Conservation (phyloP, 2,888 invertebrate genomes). For the Malthinus flaveolus region DNA sequence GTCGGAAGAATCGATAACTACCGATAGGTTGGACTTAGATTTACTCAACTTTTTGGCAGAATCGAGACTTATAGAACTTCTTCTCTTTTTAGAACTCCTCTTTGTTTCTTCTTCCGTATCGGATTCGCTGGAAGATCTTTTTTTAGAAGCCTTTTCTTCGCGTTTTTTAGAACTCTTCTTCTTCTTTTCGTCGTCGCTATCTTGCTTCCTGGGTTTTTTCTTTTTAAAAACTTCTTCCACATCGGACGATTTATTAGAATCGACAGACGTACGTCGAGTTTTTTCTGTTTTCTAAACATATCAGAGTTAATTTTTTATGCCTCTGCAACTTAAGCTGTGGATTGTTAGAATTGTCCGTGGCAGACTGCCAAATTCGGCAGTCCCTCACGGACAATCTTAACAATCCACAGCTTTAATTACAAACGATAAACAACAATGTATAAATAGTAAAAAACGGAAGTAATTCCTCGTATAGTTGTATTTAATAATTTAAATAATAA, state of each 20-base stretch:
- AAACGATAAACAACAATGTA: too few species aligned
- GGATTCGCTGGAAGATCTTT: background rate
- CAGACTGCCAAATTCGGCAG: too few species aligned
- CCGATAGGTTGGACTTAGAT: background rate
- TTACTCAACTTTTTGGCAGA: too few species aligned
- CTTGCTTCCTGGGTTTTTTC: constrained; percentile 16
- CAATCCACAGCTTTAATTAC: too few species aligned
- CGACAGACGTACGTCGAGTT: constrained; percentile 10
- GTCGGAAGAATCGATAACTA: background rate
- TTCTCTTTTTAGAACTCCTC: too few species aligned
- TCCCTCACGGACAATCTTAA: too few species aligned
- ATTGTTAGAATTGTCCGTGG: background rate
- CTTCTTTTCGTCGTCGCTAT: constrained; percentile 34
- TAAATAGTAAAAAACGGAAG: too few species aligned
- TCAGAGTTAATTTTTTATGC: background rate
- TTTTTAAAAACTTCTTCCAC: constrained; percentile 10
- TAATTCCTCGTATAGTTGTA: too few species aligned
- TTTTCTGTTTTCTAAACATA: constrained; percentile 18
- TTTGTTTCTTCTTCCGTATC: too few species aligned
- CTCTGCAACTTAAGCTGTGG: background rate
- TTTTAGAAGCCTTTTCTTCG: constrained; percentile 18
- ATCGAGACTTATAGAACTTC: too few species aligned
- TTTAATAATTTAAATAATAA: too few species aligned
- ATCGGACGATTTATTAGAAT: constrained; percentile 12
- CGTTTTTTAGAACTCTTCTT: constrained; percentile 13